A percentile compares a stretch with the other conserved stretches of the same genome.
Evolutionary conservation across 2,888 invertebrate species (phyloP).

Genomic region (Agrotis ipsilon): DNA sequence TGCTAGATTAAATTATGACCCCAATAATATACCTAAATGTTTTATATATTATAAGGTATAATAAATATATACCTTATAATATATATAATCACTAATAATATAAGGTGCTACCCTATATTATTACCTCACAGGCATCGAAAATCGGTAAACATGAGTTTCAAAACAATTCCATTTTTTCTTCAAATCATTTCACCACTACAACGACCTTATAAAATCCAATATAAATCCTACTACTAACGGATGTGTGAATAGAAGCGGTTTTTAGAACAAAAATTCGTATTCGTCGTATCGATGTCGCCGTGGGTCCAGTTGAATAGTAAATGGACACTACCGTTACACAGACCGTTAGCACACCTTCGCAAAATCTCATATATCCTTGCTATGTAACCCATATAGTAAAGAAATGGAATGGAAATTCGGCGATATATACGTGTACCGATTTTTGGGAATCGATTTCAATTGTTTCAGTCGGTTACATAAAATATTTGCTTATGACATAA

Average conservation of each 20-base stretch:
- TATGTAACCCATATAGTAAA: conserved; percentile 45
- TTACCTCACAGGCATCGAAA: too few species aligned
- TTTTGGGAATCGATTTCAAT: neutral
- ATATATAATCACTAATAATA: too few species aligned
- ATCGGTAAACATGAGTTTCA: neutral
- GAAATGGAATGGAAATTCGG: conserved; percentile 22
- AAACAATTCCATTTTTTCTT: neutral
- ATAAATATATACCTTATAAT: too few species aligned
- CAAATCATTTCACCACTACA: neutral
- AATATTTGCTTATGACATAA: too few species aligned
- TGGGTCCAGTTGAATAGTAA: conserved; percentile 84
- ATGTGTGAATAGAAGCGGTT: conserved; percentile 60
- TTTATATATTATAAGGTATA: too few species aligned
- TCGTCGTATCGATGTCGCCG: conserved; percentile 80
- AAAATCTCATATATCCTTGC: conserved; percentile 77
- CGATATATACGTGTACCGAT: neutral
- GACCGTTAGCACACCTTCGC: conserved; percentile 84
- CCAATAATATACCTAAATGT: too few species aligned
- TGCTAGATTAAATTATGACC: too few species aligned
- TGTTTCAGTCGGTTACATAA: neutral
- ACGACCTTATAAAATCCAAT: conserved; percentile 4
- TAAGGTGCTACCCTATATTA: too few species aligned
- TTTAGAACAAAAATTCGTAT: conserved; percentile 78
- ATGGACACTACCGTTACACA: conserved; percentile 84
- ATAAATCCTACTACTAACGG: conserved; percentile 45